These are phyloP conservation scores for Lepidurus packardi DNA, from an alignment of 1,140 invertebrate species.

Conservation along the genomic window DNA sequence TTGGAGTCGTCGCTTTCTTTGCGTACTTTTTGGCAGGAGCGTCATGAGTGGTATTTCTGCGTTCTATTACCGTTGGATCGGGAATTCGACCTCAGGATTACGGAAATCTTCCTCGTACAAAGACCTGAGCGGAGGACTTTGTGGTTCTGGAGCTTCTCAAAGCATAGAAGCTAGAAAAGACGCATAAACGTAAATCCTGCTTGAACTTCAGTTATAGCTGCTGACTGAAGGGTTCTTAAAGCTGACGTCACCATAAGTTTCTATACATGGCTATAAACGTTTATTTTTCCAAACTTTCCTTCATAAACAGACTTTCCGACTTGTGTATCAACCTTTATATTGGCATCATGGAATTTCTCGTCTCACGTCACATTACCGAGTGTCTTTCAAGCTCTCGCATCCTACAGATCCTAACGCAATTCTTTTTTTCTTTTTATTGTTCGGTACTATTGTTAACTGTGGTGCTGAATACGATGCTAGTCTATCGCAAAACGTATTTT, in stretches of 20 bases:
- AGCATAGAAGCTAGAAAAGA: slow-evolving; percentile 21
- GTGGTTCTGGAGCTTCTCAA: background rate
- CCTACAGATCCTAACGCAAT: background rate
- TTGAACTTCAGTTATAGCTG: background rate
- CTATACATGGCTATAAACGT: background rate
- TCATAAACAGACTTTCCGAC: background rate
- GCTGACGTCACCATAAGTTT: background rate
- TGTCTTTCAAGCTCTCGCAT: slow-evolving; percentile 19
- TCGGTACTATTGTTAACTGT: too few species aligned
- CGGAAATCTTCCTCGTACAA: slow-evolving; percentile 29
- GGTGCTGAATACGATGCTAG: too few species aligned
- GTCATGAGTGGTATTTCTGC: background rate
- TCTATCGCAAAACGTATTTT: background rate
- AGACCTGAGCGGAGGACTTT: slow-evolving; percentile 12
- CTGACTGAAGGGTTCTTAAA: background rate
- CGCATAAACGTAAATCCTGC: background rate
- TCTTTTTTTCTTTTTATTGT: background rate
- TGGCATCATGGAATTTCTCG: background rate
- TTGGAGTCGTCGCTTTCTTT: slow-evolving; percentile 14
- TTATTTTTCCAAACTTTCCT: background rate
- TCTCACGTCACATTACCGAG: slow-evolving; percentile 1
- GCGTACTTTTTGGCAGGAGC: background rate
- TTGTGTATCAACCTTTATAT: background rate
- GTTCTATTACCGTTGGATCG: slow-evolving; percentile 24
- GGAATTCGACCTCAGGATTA: slow-evolving; percentile 26